Evolutionary conservation across 2,113 vertebrate genomes (phyloP).

Genomic region (Strix aluco): DNA sequence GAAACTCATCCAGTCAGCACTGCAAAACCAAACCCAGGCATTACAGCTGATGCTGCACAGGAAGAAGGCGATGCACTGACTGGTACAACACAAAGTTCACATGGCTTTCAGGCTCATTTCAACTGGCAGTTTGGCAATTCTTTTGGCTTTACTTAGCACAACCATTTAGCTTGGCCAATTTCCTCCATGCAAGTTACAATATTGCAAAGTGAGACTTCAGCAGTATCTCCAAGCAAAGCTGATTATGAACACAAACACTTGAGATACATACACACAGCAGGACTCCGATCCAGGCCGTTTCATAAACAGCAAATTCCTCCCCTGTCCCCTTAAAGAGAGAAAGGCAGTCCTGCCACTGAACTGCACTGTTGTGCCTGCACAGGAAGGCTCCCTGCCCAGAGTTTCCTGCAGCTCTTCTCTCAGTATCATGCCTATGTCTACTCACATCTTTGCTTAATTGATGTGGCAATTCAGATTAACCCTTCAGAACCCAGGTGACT

Average conservation of each 20-base stretch:
- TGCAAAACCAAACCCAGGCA: neutral
- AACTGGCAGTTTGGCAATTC: neutral
- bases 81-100: neutral
- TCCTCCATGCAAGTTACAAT: neutral
- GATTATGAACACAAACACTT: neutral
- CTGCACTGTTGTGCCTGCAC: neutral
- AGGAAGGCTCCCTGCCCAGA: neutral
- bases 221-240: neutral
- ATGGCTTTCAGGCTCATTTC: neutral
- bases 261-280: neutral
- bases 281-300: neutral
- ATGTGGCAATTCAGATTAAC: neutral
- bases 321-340: neutral
- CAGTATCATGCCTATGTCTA: neutral
- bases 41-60: slow-evolving; percentile 26
- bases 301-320: neutral
- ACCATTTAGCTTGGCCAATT: neutral
- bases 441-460: neutral
- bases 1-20: slow-evolving; percentile 2
- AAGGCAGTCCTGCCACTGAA: neutral
- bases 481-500: neutral
- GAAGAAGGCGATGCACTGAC: neutral
- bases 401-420: neutral
- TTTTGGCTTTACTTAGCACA: neutral
- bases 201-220: neutral